These are phyloP conservation scores for Indri indri DNA, from an alignment of 2,113 vertebrate species.

Conservation along the genomic window DNA sequence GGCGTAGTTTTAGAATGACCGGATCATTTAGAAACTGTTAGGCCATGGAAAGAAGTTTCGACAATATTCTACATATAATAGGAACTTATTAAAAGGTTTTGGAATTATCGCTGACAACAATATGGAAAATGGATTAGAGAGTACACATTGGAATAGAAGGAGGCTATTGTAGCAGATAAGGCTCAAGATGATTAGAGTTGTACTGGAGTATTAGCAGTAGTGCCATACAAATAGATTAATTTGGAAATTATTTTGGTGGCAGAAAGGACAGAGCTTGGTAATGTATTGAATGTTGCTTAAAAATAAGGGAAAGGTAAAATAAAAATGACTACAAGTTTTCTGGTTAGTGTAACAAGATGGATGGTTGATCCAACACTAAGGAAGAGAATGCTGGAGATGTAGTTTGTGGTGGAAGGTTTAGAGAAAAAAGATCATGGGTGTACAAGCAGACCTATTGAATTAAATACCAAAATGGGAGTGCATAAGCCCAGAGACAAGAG, in stretches of 20 bases:
- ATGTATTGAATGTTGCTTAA: neutral
- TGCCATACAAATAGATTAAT: neutral
- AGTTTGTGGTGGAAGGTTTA: neutral
- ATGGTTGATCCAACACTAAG: neutral
- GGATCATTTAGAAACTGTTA: too few species aligned
- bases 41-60: neutral
- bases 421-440: neutral
- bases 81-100: neutral
- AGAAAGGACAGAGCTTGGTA: neutral
- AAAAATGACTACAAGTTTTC: neutral
- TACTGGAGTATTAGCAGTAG: neutral
- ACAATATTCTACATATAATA: neutral
- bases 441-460: neutral
- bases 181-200: neutral
- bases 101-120: neutral
- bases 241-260: neutral
- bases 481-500: neutral
- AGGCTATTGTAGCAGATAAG: neutral
- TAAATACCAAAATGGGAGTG: neutral
- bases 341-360: neutral
- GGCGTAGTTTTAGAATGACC: neutral
- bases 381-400: neutral
- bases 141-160: neutral
- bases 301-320: neutral
- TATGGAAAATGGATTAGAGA: neutral